Percentiles rank a stretch among this genome's conserved stretches.
These are phyloP conservation scores for Charadrius vociferus DNA, from an alignment of 2,113 vertebrate genomes.

Conservation along the genomic window DNA sequence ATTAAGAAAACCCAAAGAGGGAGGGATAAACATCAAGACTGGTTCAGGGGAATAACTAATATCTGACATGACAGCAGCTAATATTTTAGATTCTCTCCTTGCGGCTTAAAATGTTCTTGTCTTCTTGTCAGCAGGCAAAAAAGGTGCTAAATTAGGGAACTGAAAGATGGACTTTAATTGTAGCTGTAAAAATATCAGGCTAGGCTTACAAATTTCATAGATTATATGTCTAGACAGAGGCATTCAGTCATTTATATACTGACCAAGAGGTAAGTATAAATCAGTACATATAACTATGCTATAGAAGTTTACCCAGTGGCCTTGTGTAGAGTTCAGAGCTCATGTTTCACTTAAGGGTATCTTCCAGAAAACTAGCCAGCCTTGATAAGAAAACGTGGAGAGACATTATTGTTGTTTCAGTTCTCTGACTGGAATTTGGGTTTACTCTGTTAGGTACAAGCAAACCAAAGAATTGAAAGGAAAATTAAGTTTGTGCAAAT, in stretches of 20 bases:
- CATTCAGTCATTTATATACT: neutral
- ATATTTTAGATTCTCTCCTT: conserved; percentile 21
- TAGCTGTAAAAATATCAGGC: conserved; percentile 18
- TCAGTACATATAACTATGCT: neutral
- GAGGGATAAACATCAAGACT: conserved; percentile 39
- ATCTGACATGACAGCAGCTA: neutral
- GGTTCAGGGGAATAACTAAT: conserved; percentile 26
- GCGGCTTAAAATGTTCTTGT: conserved; percentile 13
- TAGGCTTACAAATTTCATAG: conserved; percentile 17
- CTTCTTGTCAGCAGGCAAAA: conserved; percentile 24
- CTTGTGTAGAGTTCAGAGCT: neutral
- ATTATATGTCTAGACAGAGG: neutral
- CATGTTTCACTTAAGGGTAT: neutral
- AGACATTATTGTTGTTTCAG: neutral
- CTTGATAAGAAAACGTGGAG: neutral
- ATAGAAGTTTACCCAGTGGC: neutral
- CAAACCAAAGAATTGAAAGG: neutral
- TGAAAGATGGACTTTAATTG: conserved; percentile 19
- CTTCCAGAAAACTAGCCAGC: neutral
- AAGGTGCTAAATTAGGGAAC: conserved; percentile 39
- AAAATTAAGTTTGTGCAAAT: neutral
- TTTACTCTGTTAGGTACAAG: neutral
- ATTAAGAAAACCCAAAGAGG: conserved; percentile 56
- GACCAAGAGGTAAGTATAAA: neutral
- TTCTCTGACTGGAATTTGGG: neutral